A percentile compares a stretch with the other conserved stretches of the same genome.
These are phyloP conservation scores for Sarcophilus harrisii DNA, from an alignment of 2,797 vertebrate genomes.

Conservation along the genomic window DNA sequence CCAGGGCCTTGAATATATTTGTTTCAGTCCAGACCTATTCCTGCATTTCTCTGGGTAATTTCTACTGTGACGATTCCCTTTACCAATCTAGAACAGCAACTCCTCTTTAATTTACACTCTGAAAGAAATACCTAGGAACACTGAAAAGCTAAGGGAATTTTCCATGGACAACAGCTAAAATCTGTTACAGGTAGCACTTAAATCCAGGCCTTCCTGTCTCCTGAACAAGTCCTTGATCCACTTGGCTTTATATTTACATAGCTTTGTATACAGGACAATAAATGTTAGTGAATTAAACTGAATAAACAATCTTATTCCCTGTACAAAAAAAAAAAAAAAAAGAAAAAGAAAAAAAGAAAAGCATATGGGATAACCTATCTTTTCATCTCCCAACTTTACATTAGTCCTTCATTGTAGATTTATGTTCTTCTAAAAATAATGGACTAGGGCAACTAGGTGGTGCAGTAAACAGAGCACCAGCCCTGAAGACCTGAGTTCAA, in stretches of 20 bases:
- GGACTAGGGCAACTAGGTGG: not conserved
- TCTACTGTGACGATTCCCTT: not conserved
- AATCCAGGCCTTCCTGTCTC: not conserved
- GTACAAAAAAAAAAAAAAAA: not conserved
- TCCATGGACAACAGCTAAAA: not conserved
- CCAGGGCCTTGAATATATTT: not conserved
- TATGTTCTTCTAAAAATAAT: slow-evolving; percentile 52
- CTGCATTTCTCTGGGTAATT: not conserved
- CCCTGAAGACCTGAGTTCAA: no score
- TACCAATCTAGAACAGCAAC: not conserved
- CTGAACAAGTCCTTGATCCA: not conserved
- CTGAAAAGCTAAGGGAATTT: not conserved
- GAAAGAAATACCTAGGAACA: not conserved
- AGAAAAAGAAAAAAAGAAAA: slow-evolving; percentile 1
- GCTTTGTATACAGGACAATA: not conserved
- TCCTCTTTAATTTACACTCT: not conserved
- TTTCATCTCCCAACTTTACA: not conserved
- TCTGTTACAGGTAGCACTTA: not conserved
- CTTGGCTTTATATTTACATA: not conserved
- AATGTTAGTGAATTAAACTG: not conserved
- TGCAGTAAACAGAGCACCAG: no score
- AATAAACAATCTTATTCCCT: not conserved
- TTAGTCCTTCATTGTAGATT: slow-evolving; percentile 28
- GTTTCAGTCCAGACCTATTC: not conserved
- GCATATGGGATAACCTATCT: not conserved